A percentile compares a stretch with the other conserved stretches of the same genome.
These are phyloP conservation scores for Drosophila koepferae DNA, from an alignment of 2,888 invertebrate genomes.

Conservation along the genomic window DNA sequence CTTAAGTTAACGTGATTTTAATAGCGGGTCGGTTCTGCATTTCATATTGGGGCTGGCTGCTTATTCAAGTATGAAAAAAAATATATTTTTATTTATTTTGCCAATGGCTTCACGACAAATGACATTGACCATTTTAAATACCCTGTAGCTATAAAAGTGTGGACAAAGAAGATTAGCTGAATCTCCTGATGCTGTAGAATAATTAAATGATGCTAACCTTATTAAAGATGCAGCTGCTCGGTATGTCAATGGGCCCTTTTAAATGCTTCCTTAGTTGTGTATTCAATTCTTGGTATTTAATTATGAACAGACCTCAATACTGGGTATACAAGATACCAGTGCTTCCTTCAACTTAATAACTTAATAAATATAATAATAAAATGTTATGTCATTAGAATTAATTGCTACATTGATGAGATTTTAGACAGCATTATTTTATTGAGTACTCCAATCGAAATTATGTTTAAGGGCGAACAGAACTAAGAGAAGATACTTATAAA, in stretches of 20 bases:
- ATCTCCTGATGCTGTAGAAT: not conserved
- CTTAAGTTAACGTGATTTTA: constrained; percentile 76
- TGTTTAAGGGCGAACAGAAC: constrained; percentile 4
- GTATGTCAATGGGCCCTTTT: not conserved
- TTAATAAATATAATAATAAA: too few species aligned
- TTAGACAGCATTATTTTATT: constrained; percentile 16
- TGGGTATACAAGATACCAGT: not conserved
- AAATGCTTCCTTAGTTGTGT: not conserved
- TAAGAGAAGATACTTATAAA: not conserved
- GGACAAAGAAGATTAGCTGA: not conserved
- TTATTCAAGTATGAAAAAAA: constrained; percentile 13
- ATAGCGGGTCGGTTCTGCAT: constrained; percentile 52
- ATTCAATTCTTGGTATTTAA: not conserved
- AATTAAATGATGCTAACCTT: not conserved
- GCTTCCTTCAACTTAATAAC: not conserved
- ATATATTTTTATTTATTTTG: constrained; percentile 19
- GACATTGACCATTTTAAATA: constrained; percentile 61
- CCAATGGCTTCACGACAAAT: constrained; percentile 34
- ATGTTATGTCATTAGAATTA: constrained; percentile 48
- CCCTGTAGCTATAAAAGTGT: constrained; percentile 8
- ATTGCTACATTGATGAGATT: constrained; percentile 50
- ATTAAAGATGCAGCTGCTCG: not conserved
- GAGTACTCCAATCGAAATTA: constrained; percentile 18
- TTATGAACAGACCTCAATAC: not conserved
- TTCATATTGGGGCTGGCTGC: constrained; percentile 43